Evolutionary conservation across 2,113 vertebrate genomes (phyloP).

Genomic region (Psephotus haematonotus): DNA sequence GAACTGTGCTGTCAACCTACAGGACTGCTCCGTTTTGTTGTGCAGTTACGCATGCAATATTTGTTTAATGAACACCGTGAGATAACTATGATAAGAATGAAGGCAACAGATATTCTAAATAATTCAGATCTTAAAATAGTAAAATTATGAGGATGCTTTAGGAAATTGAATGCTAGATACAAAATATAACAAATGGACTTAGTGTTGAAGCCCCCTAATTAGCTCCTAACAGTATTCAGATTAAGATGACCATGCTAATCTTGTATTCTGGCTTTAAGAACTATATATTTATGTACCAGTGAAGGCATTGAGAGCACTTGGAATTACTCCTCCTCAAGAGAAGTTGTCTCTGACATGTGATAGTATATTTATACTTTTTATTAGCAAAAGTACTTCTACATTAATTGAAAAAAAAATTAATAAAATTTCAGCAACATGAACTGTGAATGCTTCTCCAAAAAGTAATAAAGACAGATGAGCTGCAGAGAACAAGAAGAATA

Average conservation of each 20-base stretch:
- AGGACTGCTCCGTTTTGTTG: background rate
- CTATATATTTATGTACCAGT: background rate
- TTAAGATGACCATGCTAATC: background rate
- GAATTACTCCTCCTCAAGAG: background rate
- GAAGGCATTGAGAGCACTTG: background rate
- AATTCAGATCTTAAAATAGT: background rate
- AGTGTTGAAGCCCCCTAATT: background rate
- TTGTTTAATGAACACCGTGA: background rate
- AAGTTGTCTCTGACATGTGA: background rate
- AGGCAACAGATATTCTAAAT: background rate
- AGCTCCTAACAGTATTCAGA: background rate
- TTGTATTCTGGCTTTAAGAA: background rate
- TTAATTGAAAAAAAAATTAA: background rate
- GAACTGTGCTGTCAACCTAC: background rate
- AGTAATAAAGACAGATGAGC: background rate
- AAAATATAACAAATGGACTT: background rate
- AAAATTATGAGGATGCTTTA: background rate
- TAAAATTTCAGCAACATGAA: background rate
- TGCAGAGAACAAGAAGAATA: background rate
- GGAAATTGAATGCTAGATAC: background rate
- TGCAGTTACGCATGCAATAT: background rate
- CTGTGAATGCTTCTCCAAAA: background rate
- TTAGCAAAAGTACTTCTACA: background rate
- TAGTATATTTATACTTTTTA: background rate
- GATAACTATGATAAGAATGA: background rate